Base-by-base conservation (phyloP, 2,113 vertebrate genomes). In the Tonatia bakeri region DNA sequence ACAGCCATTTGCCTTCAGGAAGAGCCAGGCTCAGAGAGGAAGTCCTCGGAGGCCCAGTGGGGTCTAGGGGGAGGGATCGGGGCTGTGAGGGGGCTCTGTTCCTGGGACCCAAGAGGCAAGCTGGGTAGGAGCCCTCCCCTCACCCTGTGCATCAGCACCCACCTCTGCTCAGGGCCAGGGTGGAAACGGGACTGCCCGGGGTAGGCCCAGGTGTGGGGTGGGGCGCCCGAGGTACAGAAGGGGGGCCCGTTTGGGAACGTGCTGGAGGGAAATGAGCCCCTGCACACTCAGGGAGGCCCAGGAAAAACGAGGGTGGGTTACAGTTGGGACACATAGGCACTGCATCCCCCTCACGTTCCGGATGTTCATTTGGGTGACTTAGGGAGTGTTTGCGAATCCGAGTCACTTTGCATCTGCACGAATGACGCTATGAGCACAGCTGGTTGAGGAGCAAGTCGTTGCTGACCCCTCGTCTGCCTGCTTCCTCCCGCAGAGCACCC, bases 401-500 rank as follows among this genome's bases (percentile, higher is more conserved):
- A 3, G 5, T 61, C 33, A 3, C 26, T 77, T 47, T 52, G 67
- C 28, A 15, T 14, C 28, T 90, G 36, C 59, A 17, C 54, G 54
- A 56, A 2, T 1, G 8, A 4, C n/a, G 31, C 50, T 24, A 3
- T 3, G 65, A 28, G 43, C 9, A 12, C 33, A 4, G 12, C 11
- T 28, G 1, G 13, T 14, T 5, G 0, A 4, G 64, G 16, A 61
- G 26, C 1, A 31, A 26, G 56, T 64, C 5, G 61, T 11, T 31
- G 28, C 28, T 64, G 61, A 64, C 26, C 26, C 56, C 59, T 28
- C 11, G 28, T 65, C 17, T 90, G 4, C 56, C 13, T 16, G 3
- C 95, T 97, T 97, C 96, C 59, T 96, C 7, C 79, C 96, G 20
- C 96, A 98, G 98, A 97, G 93, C 95, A 96, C 8, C 93, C 96